phyloP scores from a whole-genome alignment of 64 coral and sea anemone genomes.

The Montipora foliosa region DNA sequence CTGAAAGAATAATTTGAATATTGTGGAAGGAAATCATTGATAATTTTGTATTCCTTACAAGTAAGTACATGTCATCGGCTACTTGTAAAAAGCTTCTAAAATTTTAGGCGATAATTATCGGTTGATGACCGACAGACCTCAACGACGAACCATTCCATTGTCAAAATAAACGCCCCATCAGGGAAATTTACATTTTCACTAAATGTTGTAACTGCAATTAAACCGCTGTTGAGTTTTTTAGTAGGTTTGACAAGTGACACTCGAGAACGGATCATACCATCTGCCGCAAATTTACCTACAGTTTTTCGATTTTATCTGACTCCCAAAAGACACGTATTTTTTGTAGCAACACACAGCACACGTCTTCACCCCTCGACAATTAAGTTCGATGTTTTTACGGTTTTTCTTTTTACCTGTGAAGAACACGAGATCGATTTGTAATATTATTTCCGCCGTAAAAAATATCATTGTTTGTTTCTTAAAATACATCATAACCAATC shows the following conservation, averaged over 20 bases:
- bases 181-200: conserved; percentile 36
- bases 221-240: conserved; percentile 25
- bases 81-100: neutral
- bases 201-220: conserved; percentile 35
- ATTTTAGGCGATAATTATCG: neutral
- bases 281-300: conserved; percentile 6
- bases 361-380: neutral
- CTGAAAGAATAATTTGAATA: too few relatives aligned
- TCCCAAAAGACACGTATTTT: neutral
- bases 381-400: neutral
- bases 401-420: neutral
- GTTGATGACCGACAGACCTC: neutral
- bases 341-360: neutral
- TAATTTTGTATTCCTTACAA: too few relatives aligned
- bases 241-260: conserved; percentile 7
- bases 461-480: conserved; percentile 60
- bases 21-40: too few relatives aligned
- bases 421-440: neutral
- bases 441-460: conserved; percentile 29
- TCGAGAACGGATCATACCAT: neutral
- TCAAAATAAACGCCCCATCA: neutral
- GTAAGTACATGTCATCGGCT: too few relatives aligned
- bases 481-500: conserved; percentile 58
- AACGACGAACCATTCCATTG: conserved; percentile 10
- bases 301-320: neutral